phyloP scores from a whole-genome alignment of 1,140 invertebrate genomes.

The Drosophila guanche region DNA sequence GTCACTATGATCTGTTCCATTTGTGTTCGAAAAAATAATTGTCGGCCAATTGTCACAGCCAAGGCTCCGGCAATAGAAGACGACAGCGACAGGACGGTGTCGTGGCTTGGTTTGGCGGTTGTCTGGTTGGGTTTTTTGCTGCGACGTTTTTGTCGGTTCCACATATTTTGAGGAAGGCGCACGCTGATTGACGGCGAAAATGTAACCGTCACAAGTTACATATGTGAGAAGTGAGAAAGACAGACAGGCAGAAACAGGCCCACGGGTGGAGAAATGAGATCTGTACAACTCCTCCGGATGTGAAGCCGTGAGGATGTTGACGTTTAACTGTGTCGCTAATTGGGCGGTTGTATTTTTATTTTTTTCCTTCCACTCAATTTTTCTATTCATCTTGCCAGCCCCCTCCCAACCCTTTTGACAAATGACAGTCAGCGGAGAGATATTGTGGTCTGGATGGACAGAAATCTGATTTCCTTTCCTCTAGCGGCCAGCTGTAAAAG shows the following conservation, averaged over 20 bases:
- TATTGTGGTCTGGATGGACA: slow-evolving; percentile 46
- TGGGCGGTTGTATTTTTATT: slow-evolving; percentile 64
- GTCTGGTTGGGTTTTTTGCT: slow-evolving; percentile 12
- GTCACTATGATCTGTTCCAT: not conserved
- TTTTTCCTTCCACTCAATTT: slow-evolving; percentile 9
- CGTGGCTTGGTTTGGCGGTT: not conserved
- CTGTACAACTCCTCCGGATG: slow-evolving; percentile 63
- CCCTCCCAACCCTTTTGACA: slow-evolving; percentile 55
- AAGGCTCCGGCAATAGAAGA: slow-evolving; percentile 27
- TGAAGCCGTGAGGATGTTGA: slow-evolving; percentile 78
- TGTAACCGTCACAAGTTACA: slow-evolving; percentile 76
- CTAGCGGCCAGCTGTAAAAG: slow-evolving; percentile 23
- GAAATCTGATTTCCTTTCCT: slow-evolving; percentile 45
- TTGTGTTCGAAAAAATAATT: slow-evolving; percentile 65
- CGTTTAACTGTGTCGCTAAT: slow-evolving; percentile 80
- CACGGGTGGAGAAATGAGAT: not conserved
- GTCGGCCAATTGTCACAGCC: slow-evolving; percentile 55
- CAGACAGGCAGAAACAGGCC: slow-evolving; percentile 3
- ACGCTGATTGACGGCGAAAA: slow-evolving; percentile 70
- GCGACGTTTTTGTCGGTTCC: slow-evolving; percentile 57
- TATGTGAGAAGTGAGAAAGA: slow-evolving; percentile 26
- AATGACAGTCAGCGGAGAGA: slow-evolving; percentile 62
- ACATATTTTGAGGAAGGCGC: slow-evolving; percentile 62
- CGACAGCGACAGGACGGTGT: slow-evolving; percentile 46
- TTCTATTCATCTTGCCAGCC: slow-evolving; percentile 6